Base-by-base conservation (phyloP, 2,113 vertebrate genomes). In the Lichenostomus cassidix region DNA sequence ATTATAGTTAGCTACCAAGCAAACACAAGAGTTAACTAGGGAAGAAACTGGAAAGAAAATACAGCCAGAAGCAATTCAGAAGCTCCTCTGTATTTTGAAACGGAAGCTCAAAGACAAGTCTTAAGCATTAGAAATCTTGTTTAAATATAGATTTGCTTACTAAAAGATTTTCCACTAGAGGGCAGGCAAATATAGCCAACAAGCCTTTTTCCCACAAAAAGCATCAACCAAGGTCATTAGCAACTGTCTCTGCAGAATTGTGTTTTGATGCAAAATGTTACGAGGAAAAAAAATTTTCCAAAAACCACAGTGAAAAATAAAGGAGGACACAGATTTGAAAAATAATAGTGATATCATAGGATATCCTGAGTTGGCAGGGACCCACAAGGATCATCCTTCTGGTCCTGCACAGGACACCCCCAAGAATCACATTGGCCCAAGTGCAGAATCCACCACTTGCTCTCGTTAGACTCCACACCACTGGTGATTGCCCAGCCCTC, bases 121-220 rank as follows among this genome's bases (percentile, higher is more conserved):
- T 83, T 46, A 28, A 42, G 27, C 21, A 33, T 15, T 3, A 74
- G 64, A 76, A 76, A 58, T 9, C 2, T 46, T 74, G 2, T 46
- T 74, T 50, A 42, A 67, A 55, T 19, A 59, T 0, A 65, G 14
- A 62, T 70, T 70, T 89, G 63, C 50, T 85, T 83, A 76, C 56
- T 63, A 29, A 46, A 83, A 81, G 41, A 49, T 50, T 69, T 63
- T 83, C 95, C 97, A 96, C 97, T 96, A 97, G 97, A 96, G 96
- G 97, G 96, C 97, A 96, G 83, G 52, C 93, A 46, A 81, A 92
- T 52, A 84, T 18, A 91, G 79, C 49, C 28, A 90, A 73, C 76
- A 60, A 31, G 6, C 6, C 22, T 29, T 29, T 27, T 69, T 53
- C 87, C 37, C 73, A 37, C 64, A 53, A 33, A 90, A 86, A 37